These are phyloP conservation scores for Oscheius sp. DNA, from an alignment of 1,140 invertebrate species.

Conservation along the genomic window DNA sequence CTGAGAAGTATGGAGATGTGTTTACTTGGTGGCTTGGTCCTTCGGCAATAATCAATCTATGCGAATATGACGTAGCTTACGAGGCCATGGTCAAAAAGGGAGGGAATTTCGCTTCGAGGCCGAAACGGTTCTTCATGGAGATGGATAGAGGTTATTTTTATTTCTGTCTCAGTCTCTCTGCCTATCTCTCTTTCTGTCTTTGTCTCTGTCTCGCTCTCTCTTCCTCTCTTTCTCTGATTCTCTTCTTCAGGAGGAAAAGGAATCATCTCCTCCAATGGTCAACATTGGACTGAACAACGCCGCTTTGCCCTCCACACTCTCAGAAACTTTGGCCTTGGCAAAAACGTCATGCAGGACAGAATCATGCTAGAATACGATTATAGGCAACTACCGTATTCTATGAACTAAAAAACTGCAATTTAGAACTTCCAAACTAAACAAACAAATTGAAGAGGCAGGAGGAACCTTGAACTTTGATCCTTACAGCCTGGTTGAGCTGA, in stretches of 20 bases:
- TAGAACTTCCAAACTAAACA: not conserved
- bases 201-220: too few species aligned
- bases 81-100: not conserved
- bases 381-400: not conserved
- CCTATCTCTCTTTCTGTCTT: too few species aligned
- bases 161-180: too few species aligned
- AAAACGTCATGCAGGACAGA: constrained; percentile 36
- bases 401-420: not conserved
- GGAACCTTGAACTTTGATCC: not conserved
- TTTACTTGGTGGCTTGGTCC: not conserved
- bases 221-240: too few species aligned
- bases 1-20: not conserved
- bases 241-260: constrained; percentile 19
- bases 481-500: not conserved
- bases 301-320: constrained; percentile 29
- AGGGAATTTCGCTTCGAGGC: not conserved
- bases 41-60: not conserved
- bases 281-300: constrained; percentile 32
- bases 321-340: constrained; percentile 39
- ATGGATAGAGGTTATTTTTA: not conserved
- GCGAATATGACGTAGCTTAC: not conserved
- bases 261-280: constrained; percentile 23
- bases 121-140: not conserved
- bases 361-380: constrained; percentile 32
- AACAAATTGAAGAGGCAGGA: not conserved